Evolutionary conservation across 1,140 invertebrate species (phyloP).

Genomic region (Oedothorax gibbosus): DNA sequence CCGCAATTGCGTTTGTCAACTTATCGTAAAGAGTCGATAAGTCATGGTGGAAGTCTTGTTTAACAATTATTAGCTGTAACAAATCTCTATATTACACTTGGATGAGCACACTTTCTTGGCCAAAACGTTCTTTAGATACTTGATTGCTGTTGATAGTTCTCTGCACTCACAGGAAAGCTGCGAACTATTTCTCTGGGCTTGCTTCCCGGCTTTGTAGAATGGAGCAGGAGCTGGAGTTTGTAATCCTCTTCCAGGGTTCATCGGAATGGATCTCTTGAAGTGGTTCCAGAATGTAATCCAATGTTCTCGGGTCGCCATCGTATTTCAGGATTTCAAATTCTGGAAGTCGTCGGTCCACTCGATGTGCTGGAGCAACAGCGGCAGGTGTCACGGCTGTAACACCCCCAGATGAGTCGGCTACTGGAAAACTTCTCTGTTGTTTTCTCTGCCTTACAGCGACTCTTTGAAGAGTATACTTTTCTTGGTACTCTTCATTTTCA

Average conservation of each 20-base stretch:
- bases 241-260: background rate
- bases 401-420: background rate
- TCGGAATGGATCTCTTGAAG: conserved; percentile 6
- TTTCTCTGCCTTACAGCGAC: background rate
- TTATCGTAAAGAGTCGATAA: conserved; percentile 11
- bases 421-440: background rate
- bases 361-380: background rate
- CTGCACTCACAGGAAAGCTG: background rate
- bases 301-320: background rate
- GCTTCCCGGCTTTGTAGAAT: background rate
- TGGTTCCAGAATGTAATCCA: conserved; percentile 9
- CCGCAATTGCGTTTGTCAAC: conserved; percentile 7
- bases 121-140: conserved; percentile 1
- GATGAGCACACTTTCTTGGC: conserved; percentile 3
- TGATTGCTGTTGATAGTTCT: background rate
- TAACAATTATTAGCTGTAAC: background rate
- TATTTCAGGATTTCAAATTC: conserved; percentile 6
- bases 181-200: background rate
- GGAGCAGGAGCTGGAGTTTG: background rate
- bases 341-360: background rate
- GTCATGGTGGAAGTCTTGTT: background rate
- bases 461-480: background rate
- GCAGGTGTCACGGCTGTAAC: background rate
- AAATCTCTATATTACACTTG: conserved; percentile 21
- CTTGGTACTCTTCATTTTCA: background rate